phyloP scores from a whole-genome alignment of 1,140 invertebrate species.

The Sminthurides bifidus region DNA sequence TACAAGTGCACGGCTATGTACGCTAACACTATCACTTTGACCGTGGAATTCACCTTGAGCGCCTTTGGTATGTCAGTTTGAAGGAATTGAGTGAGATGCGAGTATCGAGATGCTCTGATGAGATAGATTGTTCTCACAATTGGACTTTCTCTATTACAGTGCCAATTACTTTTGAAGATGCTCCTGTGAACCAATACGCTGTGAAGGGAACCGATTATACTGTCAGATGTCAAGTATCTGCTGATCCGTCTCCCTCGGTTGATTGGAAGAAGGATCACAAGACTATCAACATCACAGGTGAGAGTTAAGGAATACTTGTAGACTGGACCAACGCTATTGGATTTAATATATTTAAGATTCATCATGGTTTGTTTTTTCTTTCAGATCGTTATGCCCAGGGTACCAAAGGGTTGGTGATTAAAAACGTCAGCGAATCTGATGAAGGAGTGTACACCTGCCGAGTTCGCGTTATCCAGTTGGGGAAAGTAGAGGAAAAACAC shows the following conservation, averaged over 20 bases:
- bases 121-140: neutral
- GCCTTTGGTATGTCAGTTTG: constrained; percentile 51
- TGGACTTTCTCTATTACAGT: constrained; percentile 17
- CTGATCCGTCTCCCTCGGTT: constrained; percentile 35
- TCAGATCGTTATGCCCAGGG: constrained; percentile 59
- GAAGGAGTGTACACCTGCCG: constrained; percentile 70
- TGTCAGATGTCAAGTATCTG: constrained; percentile 69
- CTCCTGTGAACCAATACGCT: constrained; percentile 69
- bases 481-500: constrained; percentile 55
- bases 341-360: neutral
- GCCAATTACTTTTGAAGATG: constrained; percentile 36
- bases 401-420: constrained; percentile 61
- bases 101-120: neutral
- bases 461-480: constrained; percentile 64
- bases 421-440: constrained; percentile 62
- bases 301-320: neutral
- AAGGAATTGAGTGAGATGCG: neutral
- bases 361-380: constrained; percentile 1
- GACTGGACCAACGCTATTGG: neutral
- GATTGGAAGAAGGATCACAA: constrained; percentile 31
- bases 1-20: constrained; percentile 73
- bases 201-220: constrained; percentile 60
- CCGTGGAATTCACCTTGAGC: constrained; percentile 53
- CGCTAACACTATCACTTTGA: constrained; percentile 51
- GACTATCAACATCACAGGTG: constrained; percentile 20